Base-by-base conservation (phyloP, 2,797 vertebrate species). In the Pseudotriccus pelzelni region DNA sequence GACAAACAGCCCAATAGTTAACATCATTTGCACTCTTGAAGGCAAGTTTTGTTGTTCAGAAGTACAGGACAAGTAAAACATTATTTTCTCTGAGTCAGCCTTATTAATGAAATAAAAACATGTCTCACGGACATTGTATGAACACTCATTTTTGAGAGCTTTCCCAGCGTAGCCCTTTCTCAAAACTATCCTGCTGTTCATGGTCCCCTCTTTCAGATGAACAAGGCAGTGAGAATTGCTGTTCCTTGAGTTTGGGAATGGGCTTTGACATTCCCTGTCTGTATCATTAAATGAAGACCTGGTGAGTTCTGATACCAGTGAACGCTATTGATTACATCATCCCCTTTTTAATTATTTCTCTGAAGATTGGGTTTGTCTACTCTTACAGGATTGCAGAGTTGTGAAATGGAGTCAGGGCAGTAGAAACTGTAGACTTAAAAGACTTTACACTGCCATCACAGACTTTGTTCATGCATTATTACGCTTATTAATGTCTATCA, bases 401-500 rank as follows among this genome's bases (percentile, higher is more conserved):
- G 52, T n/a, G 78, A 56, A 74, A 84, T 25, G 37, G 58, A 92
- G 63, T 44, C 79, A 59, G 81, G 68, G 47, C 25, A 76, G 60
- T 16, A 83, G 81, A 74, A 74, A 11, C 7, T 34, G n/a, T 58
- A 84, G 76, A 62, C 46, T 87, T 89, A n/a, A 84, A 91, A 88
- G 75, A 6, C 18, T 80, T 69, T 19, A 2, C 36, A 19, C 60
- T 75, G 49, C 73, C 73, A 50, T 67, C 67, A 10, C 43, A 30
- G 43, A 72, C 43, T 91, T 92, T 72, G 25, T 30, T 93, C 67
- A 62, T 64, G 75, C 43, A 55, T 90, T 66, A 60, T 77, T 85
- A 49, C 0, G 0, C 46, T 88, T 78, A 95, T 89, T 92, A 95
- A 62, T 44, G 92, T 92, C 94, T 94, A 3, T 88, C 95, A 95